Evolutionary conservation across 2,888 invertebrate genomes (phyloP), one percentile per base, ranked within the genome.

Genomic region (Macaria liturata): DNA sequence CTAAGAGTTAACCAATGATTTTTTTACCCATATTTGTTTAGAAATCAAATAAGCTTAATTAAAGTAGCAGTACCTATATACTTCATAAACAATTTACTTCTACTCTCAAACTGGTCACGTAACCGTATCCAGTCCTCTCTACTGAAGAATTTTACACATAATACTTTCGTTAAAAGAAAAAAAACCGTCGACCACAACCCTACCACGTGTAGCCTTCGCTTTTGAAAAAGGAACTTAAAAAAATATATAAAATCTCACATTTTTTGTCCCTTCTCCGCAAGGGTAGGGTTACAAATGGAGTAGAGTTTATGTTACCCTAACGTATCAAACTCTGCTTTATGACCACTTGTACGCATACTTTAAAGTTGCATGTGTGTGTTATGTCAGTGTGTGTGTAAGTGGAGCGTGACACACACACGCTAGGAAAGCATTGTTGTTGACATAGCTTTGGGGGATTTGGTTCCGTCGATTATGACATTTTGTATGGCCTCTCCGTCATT

Each of bases 251-350:
- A 81, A 79, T 78, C 75, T 75, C 76, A 75, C 76, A 65, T 80
- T 89, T 88, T 90, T 88, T 84, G 82, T 75, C 75, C 74, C 79
- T 71, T 81, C 84, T 81, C 84, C 76, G 69, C 76, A 76, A 72
- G 84, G 84, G 80, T 91, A 87, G 86, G 86, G 88, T 91, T 91
- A 91, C 80, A 83, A 86, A 86, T 88, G 83, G 82, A 81, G 20
- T 20, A 20, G 20, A 86, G 82, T 83, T 84, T 85, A 83, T 86
- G 81, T 81, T 78, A 76, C 65, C 70, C 72, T 75, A 73, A 54
- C 55, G 59, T 81, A 78, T 79, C 76, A 61, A 62, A 69, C 61
- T 70, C 57, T 60, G 58, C 49, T 55, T 57, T 64, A 52, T 59
- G 55, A 48, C 39, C 47, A 52, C 37, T 54, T 51, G 34, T 43